These are phyloP conservation scores for Hydrozoanthus gracilis DNA, from an alignment of 92 coral and sea anemone genomes.

Conservation along the genomic window DNA sequence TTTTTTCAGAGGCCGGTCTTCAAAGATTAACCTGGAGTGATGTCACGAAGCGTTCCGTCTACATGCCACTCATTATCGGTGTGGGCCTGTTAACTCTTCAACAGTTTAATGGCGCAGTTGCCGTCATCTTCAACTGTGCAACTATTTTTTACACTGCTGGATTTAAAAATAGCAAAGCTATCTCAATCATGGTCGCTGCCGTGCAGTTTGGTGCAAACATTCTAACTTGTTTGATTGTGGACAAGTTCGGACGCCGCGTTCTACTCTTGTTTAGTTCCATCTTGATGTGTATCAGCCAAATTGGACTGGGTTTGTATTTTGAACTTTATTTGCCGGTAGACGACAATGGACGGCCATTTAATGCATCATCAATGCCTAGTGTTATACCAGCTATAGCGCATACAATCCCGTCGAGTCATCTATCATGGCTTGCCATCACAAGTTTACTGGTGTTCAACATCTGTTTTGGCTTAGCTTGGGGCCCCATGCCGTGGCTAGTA, in stretches of 20 bases:
- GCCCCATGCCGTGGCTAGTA: slow-evolving; percentile 90
- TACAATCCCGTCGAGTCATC: slow-evolving; percentile 28
- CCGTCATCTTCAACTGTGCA: slow-evolving; percentile 75
- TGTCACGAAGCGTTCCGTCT: slow-evolving; percentile 65
- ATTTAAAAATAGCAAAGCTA: slow-evolving; percentile 62
- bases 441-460: slow-evolving; percentile 61
- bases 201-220: slow-evolving; percentile 65
- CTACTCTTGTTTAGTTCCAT: slow-evolving; percentile 64
- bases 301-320: slow-evolving; percentile 75
- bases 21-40: slow-evolving; percentile 56
- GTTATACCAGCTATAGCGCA: slow-evolving; percentile 37
- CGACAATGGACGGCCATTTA: slow-evolving; percentile 17
- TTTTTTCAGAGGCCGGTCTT: slow-evolving; percentile 41
- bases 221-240: slow-evolving; percentile 62
- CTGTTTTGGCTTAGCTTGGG: slow-evolving; percentile 83
- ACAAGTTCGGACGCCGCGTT: slow-evolving; percentile 76
- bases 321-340: slow-evolving; percentile 43
- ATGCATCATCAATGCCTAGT: slow-evolving; percentile 11
- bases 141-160: slow-evolving; percentile 77
- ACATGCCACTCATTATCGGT: slow-evolving; percentile 71
- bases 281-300: slow-evolving; percentile 71
- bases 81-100: slow-evolving; percentile 73
- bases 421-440: slow-evolving; percentile 74
- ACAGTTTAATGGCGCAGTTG: slow-evolving; percentile 78
- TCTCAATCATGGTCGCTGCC: slow-evolving; percentile 63